Base-by-base conservation (phyloP, 2,113 vertebrate genomes). In the Gavialis gangeticus region DNA sequence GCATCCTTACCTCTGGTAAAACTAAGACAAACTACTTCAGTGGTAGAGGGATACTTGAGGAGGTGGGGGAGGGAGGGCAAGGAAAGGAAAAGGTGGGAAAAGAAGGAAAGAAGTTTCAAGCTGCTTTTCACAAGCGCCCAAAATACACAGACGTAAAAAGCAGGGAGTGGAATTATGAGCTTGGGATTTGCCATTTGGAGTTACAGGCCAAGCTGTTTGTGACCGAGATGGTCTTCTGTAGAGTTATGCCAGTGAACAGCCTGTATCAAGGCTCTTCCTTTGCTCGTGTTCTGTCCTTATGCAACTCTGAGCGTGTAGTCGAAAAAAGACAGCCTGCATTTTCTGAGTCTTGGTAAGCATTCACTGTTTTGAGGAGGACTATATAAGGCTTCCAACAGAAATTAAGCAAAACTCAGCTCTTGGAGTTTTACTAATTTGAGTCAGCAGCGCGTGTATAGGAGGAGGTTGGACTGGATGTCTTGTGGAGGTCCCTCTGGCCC, bases 371-470 rank as follows among this genome's bases (percentile, higher is more conserved):
- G 30, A 69, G 19, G 30, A 30, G 66, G 34, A 69, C 66, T 69
- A 10, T 69, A 69, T 34, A 58, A 77, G 58, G 9, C 25, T 9
- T 8, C 60, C 19, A 28, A 28, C 37, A 67, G 37, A 30, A 17
- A 34, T 56, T 58, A 21, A 78, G 58, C 17, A 46, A 56, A 71
- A 21, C 17, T 71, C 56, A 66, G 24, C 58, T 7, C 17, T 82
- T 94, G 75, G 46, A 24, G 3, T 84, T 90, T 37, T 79, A 37
- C 9, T 92, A 25, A 25, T 84, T 67, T 91, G 46, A n/a, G 56
- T 64, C 15, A 46, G 46, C 46, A 46, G 46, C 46, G 3, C 8
- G 8, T 46, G 46, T 46, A 46, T 46, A 46, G 46, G 46, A 46
- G 46, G 46, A 46, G 46, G 46, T 46, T 46, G 46, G 46, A 46